Conservation (phyloP, 2,113 vertebrate genomes). For the Alethe castanea region DNA sequence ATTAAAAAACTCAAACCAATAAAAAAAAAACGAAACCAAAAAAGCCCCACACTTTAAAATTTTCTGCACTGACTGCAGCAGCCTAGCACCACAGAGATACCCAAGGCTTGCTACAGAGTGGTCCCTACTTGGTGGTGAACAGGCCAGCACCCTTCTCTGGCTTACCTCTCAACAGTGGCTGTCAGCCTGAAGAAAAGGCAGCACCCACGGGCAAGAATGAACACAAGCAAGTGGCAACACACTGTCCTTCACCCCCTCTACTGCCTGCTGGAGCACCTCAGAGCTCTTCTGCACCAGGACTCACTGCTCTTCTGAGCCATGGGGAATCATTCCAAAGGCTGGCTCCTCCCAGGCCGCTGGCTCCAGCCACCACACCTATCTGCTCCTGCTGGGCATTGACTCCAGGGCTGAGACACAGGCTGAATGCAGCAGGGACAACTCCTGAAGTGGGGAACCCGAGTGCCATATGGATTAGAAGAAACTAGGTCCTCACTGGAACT, state of each 20-base stretch:
- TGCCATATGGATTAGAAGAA: neutral
- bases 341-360: neutral
- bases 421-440: neutral
- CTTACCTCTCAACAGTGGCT: neutral
- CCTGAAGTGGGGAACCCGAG: neutral
- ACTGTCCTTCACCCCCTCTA: conserved; percentile 17
- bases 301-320: neutral
- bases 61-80: neutral
- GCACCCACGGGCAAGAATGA: neutral
- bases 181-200: conserved; percentile 2
- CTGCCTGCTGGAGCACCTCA: conserved; percentile 21
- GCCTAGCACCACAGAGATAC: neutral
- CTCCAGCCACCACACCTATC: conserved; percentile 6
- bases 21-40: neutral
- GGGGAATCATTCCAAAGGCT: neutral
- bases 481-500: neutral
- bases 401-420: neutral
- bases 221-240: neutral
- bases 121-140: neutral
- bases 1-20: neutral
- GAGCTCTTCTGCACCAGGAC: neutral
- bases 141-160: conserved; percentile 5
- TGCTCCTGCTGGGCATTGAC: neutral
- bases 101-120: neutral
- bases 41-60: neutral